Conservation (phyloP, 2,888 invertebrate species). For the Drosophila meridiana region DNA sequence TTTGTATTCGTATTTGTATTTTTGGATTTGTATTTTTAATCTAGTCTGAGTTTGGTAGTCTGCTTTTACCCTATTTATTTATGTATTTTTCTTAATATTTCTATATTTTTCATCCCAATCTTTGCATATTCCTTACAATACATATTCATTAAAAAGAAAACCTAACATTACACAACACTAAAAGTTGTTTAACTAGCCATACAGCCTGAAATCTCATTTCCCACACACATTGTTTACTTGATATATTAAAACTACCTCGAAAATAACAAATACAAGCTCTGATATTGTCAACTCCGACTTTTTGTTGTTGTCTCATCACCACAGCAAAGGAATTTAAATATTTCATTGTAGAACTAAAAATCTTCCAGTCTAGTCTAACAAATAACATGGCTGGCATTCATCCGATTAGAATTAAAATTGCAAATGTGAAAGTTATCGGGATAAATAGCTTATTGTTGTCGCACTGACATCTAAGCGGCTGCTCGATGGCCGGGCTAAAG, state of each 20-base stretch:
- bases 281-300: background rate
- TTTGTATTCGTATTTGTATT: no score
- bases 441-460: constrained; percentile 15
- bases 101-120: background rate
- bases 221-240: no score
- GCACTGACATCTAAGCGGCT: constrained; percentile 4
- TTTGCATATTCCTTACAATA: background rate
- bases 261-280: background rate
- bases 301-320: background rate
- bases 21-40: no score
- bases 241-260: background rate
- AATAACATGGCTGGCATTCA: background rate
- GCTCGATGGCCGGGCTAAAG: background rate
- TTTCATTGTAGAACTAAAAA: background rate
- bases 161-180: background rate
- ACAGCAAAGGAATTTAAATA: background rate
- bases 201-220: background rate
- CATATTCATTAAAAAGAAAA: background rate
- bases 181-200: no score
- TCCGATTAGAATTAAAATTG: constrained; percentile 7
- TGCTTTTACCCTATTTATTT: no score
- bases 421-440: constrained; percentile 6
- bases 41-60: no score
- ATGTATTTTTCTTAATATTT: no score
- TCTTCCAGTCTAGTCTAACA: background rate